These are phyloP conservation scores for Drosophila emarginata DNA, from an alignment of 2,888 invertebrate genomes.

Conservation along the genomic window DNA sequence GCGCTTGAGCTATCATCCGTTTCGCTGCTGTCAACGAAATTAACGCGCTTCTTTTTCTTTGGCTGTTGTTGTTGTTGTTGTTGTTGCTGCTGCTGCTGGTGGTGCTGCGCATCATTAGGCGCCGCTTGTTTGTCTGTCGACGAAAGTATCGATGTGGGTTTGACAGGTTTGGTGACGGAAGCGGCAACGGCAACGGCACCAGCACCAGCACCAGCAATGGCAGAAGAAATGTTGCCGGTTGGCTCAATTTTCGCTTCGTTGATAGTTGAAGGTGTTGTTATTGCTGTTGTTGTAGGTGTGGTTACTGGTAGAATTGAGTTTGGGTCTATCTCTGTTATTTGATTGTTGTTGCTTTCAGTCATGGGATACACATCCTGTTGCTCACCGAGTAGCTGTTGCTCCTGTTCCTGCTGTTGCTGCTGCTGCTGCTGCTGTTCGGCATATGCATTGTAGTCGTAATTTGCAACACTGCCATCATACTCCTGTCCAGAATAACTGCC, in stretches of 20 bases:
- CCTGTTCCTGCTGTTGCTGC: slow-evolving; percentile 43
- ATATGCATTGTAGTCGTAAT: slow-evolving; percentile 62
- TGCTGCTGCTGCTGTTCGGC: slow-evolving; percentile 45
- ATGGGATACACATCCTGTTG: slow-evolving; percentile 34
- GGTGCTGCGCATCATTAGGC: slow-evolving; percentile 77
- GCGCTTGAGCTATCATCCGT: slow-evolving; percentile 80
- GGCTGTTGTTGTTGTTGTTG: slow-evolving; percentile 59
- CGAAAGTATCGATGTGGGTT: slow-evolving; percentile 77
- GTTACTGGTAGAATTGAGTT: not conserved
- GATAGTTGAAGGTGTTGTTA: not conserved
- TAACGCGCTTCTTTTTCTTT: slow-evolving; percentile 82
- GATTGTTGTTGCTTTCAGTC: slow-evolving; percentile 11
- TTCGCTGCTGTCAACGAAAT: slow-evolving; percentile 82
- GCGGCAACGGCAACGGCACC: slow-evolving; percentile 8
- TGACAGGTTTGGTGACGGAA: slow-evolving; percentile 49
- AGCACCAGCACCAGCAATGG: not conserved
- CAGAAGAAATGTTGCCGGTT: not conserved
- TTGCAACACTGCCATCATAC: slow-evolving; percentile 50
- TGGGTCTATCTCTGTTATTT: slow-evolving; percentile 44
- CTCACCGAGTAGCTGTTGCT: slow-evolving; percentile 27
- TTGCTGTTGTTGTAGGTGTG: not conserved
- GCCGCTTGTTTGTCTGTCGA: slow-evolving; percentile 71
- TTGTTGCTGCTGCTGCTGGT: slow-evolving; percentile 29
- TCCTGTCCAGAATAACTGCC: slow-evolving; percentile 65
- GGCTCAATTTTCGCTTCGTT: slow-evolving; percentile 21